These are phyloP conservation scores for Sternotherus odoratus DNA, from an alignment of 2,797 vertebrate genomes.

Conservation along the genomic window DNA sequence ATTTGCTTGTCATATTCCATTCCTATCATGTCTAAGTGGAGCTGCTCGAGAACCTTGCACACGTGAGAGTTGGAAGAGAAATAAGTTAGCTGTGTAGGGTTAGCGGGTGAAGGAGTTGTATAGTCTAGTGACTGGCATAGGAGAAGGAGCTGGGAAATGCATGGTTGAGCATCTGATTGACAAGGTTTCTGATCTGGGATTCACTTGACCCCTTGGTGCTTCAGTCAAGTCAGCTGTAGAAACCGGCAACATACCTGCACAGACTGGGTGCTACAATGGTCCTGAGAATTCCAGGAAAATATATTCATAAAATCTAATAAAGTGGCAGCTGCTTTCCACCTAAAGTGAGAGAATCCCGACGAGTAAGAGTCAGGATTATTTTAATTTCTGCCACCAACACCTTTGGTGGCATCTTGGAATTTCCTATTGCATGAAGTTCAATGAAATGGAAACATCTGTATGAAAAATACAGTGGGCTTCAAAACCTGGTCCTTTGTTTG, in stretches of 20 bases:
- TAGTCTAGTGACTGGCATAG: no score
- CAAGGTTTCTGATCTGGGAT: neutral
- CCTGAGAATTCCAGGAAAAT: neutral
- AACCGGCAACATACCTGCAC: neutral
- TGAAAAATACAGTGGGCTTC: neutral
- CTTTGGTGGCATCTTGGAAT: neutral
- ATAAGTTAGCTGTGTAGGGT: neutral
- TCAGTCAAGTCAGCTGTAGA: neutral
- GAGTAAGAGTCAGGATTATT: neutral
- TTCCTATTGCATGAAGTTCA: neutral
- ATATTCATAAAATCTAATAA: neutral
- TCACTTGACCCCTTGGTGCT: neutral
- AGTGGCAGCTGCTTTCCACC: neutral
- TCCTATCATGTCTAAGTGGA: neutral
- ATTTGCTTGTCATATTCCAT: conserved; percentile 5
- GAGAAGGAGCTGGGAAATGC: neutral
- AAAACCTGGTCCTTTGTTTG: neutral
- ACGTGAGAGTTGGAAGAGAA: neutral
- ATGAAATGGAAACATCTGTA: neutral
- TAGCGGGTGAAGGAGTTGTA: neutral
- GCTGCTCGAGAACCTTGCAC: neutral
- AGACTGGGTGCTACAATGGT: no score
- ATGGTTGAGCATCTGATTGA: no score
- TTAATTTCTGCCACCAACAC: neutral
- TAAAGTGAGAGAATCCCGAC: neutral